phyloP scores from a whole-genome alignment of 2,113 vertebrate species.

The Bubo scandiacus region DNA sequence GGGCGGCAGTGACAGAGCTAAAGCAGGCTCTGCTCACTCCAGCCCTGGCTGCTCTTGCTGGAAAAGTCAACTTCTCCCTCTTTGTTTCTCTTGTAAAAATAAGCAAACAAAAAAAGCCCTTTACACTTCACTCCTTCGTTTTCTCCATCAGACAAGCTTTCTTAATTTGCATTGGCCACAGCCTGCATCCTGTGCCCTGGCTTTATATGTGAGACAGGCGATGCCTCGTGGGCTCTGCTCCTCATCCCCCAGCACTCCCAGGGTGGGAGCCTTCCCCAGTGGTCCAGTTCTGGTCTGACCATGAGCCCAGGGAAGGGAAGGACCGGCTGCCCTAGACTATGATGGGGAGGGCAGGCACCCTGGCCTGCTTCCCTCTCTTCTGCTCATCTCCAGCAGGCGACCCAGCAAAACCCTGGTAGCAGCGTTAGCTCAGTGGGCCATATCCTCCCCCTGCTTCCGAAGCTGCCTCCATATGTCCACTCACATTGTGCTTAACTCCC shows the following conservation, averaged over 20 bases:
- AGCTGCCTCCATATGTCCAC: conserved; percentile 53
- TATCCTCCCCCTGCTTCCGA: conserved; percentile 14
- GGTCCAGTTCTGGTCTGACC: background rate
- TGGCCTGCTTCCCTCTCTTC: background rate
- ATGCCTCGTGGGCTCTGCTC: background rate
- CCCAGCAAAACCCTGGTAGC: conserved; percentile 36
- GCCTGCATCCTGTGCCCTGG: rapidly evolving
- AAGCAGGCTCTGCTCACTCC: background rate
- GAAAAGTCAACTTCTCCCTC: background rate
- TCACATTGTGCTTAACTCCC: background rate
- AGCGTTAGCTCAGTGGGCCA: conserved; percentile 17
- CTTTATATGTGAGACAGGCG: rapidly evolving
- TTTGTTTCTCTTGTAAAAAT: background rate
- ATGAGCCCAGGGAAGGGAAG: background rate
- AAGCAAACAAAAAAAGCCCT: background rate
- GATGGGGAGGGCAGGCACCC: background rate
- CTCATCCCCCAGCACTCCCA: background rate
- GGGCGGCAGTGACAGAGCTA: background rate
- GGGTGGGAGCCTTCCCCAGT: background rate
- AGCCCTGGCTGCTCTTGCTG: background rate
- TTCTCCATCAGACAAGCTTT: background rate
- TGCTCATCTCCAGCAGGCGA: conserved; percentile 9
- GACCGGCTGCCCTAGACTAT: background rate
- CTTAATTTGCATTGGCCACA: background rate
- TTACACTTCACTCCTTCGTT: background rate